A percentile compares a stretch with the other conserved stretches of the same genome.
Conservation (phyloP, 2,113 vertebrate genomes). For the Siniperca knerii region DNA sequence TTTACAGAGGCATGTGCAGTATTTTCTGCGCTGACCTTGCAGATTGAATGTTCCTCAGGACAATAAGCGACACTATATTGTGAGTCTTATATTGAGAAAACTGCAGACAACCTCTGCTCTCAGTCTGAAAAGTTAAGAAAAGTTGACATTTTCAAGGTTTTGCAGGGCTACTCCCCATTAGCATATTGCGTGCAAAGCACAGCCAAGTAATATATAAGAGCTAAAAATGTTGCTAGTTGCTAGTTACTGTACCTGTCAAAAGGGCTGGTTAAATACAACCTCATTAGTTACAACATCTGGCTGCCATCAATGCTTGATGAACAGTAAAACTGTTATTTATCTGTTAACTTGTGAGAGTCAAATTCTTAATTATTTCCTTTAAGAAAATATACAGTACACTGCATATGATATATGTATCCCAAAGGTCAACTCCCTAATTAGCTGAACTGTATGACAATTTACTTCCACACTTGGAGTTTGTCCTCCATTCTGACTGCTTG, state of each 20-base stretch:
- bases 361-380: background rate
- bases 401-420: background rate
- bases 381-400: background rate
- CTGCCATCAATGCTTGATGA: background rate
- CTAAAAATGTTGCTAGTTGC: background rate
- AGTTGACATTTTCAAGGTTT: slow-evolving; percentile 23
- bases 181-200: slow-evolving; percentile 7
- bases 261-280: background rate
- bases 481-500: background rate
- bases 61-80: slow-evolving; percentile 1
- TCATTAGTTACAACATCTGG: slow-evolving; percentile 10
- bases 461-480: background rate
- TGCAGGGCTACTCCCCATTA: background rate
- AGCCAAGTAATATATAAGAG: background rate
- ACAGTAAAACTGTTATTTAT: background rate
- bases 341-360: background rate
- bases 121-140: slow-evolving; percentile 23
- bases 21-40: slow-evolving; percentile 10
- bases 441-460: background rate
- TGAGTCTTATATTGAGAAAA: slow-evolving; percentile 10
- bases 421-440: background rate
- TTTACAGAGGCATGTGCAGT: background rate
- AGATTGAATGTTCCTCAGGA: slow-evolving; percentile 11
- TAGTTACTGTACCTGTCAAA: background rate
- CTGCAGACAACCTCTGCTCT: slow-evolving; percentile 32